These are phyloP conservation scores for Rhaphigaster nebulosa DNA, from an alignment of 2,888 invertebrate genomes.

Conservation along the genomic window DNA sequence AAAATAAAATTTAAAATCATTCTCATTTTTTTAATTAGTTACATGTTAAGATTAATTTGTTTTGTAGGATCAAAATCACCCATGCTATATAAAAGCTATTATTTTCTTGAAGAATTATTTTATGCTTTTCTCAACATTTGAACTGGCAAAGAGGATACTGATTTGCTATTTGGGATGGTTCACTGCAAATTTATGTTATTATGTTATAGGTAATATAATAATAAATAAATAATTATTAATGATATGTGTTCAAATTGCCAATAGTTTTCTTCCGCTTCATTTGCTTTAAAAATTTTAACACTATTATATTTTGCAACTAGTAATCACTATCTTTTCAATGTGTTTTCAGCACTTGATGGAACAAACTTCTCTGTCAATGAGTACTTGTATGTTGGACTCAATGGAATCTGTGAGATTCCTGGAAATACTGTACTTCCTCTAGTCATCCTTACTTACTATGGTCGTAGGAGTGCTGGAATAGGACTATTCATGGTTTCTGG, in stretches of 20 bases:
- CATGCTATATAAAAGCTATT: constrained; percentile 61
- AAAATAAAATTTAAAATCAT: too few species aligned
- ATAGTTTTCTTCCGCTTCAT: background rate
- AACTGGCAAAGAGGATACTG: constrained; percentile 66
- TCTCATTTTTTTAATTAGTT: background rate
- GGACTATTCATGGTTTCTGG: constrained; percentile 71
- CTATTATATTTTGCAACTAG: constrained; percentile 66
- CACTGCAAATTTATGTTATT: constrained; percentile 67
- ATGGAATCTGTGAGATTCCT: constrained; percentile 72
- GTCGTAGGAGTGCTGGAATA: constrained; percentile 70
- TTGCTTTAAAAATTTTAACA: background rate
- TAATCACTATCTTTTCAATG: constrained; percentile 62
- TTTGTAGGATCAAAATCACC: constrained; percentile 50
- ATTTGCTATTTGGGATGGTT: constrained; percentile 67
- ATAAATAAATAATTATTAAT: background rate
- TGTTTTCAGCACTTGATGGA: constrained; percentile 71
- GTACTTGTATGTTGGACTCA: constrained; percentile 71
- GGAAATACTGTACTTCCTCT: constrained; percentile 72
- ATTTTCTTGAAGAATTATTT: constrained; percentile 64
- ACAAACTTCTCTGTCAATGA: constrained; percentile 72
- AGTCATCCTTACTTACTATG: constrained; percentile 70
- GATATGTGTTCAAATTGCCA: background rate
- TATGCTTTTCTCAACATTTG: constrained; percentile 65
- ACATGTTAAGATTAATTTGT: background rate
- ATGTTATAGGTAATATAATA: constrained; percentile 66